phyloP scores from a whole-genome alignment of 2,113 vertebrate species.

The Nothoprocta perdicaria region DNA sequence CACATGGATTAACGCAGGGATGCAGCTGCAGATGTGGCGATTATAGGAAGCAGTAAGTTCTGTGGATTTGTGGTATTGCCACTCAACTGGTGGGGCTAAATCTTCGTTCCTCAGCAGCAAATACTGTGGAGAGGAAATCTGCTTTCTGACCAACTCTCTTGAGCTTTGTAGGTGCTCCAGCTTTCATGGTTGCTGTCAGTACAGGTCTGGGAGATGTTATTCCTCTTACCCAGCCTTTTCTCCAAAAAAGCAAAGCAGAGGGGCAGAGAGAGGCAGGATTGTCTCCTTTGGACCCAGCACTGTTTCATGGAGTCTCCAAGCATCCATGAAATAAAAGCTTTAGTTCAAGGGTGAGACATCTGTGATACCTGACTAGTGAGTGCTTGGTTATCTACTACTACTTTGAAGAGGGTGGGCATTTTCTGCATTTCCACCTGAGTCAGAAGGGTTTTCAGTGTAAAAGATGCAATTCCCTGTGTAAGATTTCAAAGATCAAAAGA shows the following conservation, averaged over 20 bases:
- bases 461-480: not conserved
- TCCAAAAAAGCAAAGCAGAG: not conserved
- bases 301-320: not conserved
- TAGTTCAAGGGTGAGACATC: not conserved
- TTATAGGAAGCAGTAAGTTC: not conserved
- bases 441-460: not conserved
- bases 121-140: not conserved
- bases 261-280: not conserved
- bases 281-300: not conserved
- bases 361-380: fast-evolving
- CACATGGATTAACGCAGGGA: not conserved
- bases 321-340: not conserved
- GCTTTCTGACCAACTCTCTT: not conserved
- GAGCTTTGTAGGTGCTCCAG: not conserved
- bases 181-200: no score
- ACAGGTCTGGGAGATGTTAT: not conserved
- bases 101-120: not conserved
- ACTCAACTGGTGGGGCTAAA: fast-evolving
- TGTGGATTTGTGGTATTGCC: not conserved
- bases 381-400: not conserved
- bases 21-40: not conserved
- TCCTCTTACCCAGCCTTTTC: not conserved
- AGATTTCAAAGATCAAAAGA: not conserved
- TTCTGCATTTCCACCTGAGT: not conserved
- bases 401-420: not conserved